phyloP scores from a whole-genome alignment of 2,113 vertebrate genomes.

The Axis porcinus region DNA sequence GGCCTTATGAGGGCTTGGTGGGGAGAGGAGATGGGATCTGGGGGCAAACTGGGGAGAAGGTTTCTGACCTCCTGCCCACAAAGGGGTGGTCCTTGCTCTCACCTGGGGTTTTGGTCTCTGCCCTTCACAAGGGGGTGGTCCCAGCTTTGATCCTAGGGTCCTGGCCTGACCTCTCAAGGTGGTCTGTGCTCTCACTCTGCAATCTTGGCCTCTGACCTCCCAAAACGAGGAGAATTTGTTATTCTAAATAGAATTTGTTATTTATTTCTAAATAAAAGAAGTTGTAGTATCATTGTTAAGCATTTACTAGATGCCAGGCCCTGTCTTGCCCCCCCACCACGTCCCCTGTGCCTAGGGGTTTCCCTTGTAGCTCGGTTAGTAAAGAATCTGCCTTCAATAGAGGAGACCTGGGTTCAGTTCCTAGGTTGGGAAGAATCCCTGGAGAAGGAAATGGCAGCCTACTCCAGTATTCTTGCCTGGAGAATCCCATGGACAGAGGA shows the following conservation, averaged over 20 bases:
- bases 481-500: background rate
- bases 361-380: background rate
- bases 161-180: background rate
- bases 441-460: background rate
- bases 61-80: background rate
- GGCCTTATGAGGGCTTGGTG: rapidly evolving
- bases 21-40: background rate
- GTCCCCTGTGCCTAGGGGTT: background rate
- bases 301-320: background rate
- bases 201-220: background rate
- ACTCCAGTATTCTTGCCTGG: background rate
- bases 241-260: background rate
- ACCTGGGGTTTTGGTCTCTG: background rate
- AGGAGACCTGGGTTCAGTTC: background rate
- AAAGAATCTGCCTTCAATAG: background rate
- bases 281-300: background rate
- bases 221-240: background rate
- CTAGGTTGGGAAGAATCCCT: background rate
- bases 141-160: background rate
- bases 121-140: background rate
- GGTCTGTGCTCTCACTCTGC: background rate
- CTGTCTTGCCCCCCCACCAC: background rate
- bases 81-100: background rate
- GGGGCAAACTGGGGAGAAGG: background rate
- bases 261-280: background rate